phyloP scores from a whole-genome alignment of 92 coral and sea anemone species.

The Virgularia gustaviana region DNA sequence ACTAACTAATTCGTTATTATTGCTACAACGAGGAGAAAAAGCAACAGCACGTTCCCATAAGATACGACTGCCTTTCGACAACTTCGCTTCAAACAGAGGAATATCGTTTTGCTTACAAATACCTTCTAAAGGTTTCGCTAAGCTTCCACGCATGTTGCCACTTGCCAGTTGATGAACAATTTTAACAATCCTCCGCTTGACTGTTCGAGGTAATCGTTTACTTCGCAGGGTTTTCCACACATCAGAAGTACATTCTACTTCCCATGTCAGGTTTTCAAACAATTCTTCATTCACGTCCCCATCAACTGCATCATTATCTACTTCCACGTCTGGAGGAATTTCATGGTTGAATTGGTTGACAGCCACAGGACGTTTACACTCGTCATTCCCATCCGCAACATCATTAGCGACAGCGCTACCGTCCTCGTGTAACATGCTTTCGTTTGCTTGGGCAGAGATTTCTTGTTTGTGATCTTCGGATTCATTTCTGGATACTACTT shows the following conservation, averaged over 20 bases:
- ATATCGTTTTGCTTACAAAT: conserved; percentile 62
- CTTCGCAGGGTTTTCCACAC: conserved; percentile 77
- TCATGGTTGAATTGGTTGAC: too few relatives aligned
- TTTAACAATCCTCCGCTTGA: conserved; percentile 49
- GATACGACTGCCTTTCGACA: conserved; percentile 70
- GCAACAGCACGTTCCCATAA: conserved; percentile 91
- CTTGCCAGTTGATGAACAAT: conserved; percentile 80
- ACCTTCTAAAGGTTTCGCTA: conserved; percentile 76
- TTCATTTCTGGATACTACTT: neutral
- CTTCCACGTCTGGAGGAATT: neutral
- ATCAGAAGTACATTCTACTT: conserved; percentile 85
- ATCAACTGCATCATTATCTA: neutral
- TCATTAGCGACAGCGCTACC: too few relatives aligned
- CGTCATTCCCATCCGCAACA: neutral
- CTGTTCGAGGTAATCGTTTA: conserved; percentile 40
- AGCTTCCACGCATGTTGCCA: conserved; percentile 71
- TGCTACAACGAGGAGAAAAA: conserved; percentile 81
- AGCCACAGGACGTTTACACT: neutral
- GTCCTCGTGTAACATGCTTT: too few relatives aligned
- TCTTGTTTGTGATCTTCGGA: neutral
- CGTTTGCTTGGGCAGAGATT: too few relatives aligned
- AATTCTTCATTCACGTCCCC: conserved; percentile 25
- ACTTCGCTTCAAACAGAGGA: conserved; percentile 64
- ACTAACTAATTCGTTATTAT: conserved; percentile 58
- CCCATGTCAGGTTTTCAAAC: conserved; percentile 88